Evolutionary conservation across 2,888 invertebrate species (phyloP), one percentile per base, ranked within the genome.

Genomic region (Cheilosia grossa): DNA sequence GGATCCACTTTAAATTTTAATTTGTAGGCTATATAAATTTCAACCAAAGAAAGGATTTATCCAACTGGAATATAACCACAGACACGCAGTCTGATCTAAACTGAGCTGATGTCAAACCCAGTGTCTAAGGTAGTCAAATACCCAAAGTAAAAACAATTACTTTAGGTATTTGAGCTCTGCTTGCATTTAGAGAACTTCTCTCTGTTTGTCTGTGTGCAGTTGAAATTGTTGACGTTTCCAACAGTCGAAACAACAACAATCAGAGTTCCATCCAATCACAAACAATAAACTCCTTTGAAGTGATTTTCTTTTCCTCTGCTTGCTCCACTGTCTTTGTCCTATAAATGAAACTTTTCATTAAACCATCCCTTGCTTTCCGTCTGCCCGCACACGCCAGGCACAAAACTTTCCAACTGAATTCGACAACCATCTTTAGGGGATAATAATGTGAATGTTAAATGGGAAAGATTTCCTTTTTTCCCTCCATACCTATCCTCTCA

Each of bases 401-500:
- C 9, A 37, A 56, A 74, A 64, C 33, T 64, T 74, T 74, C 27
- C 37, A 64, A 64, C 63, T 64, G 51, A 59, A 59, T 66, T 58
- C 66, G 59, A 67, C 75, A 75, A 51, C 40, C 75, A 59, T 59
- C 58, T 58, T 75, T 21, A 49, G 30, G 51, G 51, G 59, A 75
- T 67, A 56, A 66, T 67, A 59, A 59, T 67, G 58, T 30, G 51
- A 51, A 67, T 58, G 75, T 64, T 58, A 66, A 75, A 56, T 67
- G 42, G 40, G 51, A 58, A 58, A 42, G 59, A 66, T 66, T 58
- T 33, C 51, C 13, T 47, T 44, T 27, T 13, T 19, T n/a, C 3
- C 19, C 69, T 4, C 5, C 9, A 19, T 44, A 37, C 37, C 51
- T 24, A 51, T 15, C 13, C 24, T 13, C 27, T 19, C 13, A 15